Base-by-base conservation (phyloP, 2,888 invertebrate genomes). In the Pardosa pseudoannulata region DNA sequence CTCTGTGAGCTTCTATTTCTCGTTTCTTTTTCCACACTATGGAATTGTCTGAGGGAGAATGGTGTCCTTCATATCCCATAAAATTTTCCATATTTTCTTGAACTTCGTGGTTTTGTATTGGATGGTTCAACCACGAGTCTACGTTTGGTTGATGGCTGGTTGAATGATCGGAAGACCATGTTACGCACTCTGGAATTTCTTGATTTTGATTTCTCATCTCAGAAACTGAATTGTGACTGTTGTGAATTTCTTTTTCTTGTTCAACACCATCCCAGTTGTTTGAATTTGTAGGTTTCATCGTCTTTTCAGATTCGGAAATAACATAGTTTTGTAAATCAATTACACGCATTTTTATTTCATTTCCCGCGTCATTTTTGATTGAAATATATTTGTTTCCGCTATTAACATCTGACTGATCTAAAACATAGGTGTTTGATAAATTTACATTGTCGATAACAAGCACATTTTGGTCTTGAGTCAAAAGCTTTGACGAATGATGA, bases 11-110 rank as follows among this genome's bases (percentile, higher is more conserved):
- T 16, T 83, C 71, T 0, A 70, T 7, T 23, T 78, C 78, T 39
- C 62, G 46, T 67, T 73, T 85, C 73, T 85, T 78, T 29, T 73
- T 72, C 83, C 78, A 85, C 1, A 41, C 19, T 41, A 73, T 78
- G 0, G 32, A n/a, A 31, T 78, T 19, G 13, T n/a, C 28, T 19
- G 19, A 31, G 7, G 19, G 32, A 39, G n/a, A 23, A 5, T 31
- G 31, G 23, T 46, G 41, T 13, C 1, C 29, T 16, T 64, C 9
- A 28, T 9, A 6, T 9, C 29, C 72, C n/a, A 16, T 16, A 31
- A 29, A 31, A 19, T 19, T 29, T 56, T n/a, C 19, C 1, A 28
- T 27, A 39, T 27, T 23, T 16, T 23, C 36, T 1, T 6, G n/a
- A 11, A 27, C 23, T 2, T 32, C 23, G n/a, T 19, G 2, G 2